phyloP scores from a whole-genome alignment of 1,140 invertebrate genomes.

The Anastatus disparis region DNA sequence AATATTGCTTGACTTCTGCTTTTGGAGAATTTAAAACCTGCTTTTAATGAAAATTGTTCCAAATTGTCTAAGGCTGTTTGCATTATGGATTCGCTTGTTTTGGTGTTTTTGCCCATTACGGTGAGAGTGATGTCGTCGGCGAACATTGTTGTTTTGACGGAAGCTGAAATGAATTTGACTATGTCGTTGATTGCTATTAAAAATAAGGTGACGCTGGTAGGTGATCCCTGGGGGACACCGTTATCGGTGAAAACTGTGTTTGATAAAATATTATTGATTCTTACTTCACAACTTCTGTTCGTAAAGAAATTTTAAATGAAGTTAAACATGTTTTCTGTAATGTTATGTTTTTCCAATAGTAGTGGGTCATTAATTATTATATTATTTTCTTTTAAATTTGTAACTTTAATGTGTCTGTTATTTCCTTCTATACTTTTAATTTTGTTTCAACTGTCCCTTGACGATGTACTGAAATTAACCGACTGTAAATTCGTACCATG shows the following conservation, averaged over 20 bases:
- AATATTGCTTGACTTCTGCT: too few relatives aligned
- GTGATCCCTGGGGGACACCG: not conserved
- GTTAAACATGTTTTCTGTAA: constrained; percentile 44
- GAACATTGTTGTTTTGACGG: not conserved
- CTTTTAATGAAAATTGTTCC: too few relatives aligned
- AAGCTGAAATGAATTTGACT: too few relatives aligned
- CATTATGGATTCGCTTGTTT: constrained; percentile 9
- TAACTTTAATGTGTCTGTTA: too few relatives aligned
- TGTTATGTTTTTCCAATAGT: constrained; percentile 46
- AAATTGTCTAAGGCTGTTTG: too few relatives aligned
- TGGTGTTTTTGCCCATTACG: not conserved
- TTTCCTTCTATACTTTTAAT: not conserved
- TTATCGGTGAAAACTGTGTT: too few relatives aligned
- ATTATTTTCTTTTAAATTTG: too few relatives aligned
- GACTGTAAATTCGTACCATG: too few relatives aligned
- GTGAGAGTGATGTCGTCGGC: not conserved
- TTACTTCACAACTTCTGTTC: too few relatives aligned
- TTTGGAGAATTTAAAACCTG: too few relatives aligned
- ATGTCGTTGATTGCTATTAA: not conserved
- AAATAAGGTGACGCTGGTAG: not conserved
- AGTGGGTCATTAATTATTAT: constrained; percentile 4
- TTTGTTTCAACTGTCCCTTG: constrained; percentile 10
- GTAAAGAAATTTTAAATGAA: constrained; percentile 42
- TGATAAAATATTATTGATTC: not conserved
- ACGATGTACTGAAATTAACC: too few relatives aligned